Conservation (phyloP, 2,113 vertebrate species). For the Erpornis zantholeuca region DNA sequence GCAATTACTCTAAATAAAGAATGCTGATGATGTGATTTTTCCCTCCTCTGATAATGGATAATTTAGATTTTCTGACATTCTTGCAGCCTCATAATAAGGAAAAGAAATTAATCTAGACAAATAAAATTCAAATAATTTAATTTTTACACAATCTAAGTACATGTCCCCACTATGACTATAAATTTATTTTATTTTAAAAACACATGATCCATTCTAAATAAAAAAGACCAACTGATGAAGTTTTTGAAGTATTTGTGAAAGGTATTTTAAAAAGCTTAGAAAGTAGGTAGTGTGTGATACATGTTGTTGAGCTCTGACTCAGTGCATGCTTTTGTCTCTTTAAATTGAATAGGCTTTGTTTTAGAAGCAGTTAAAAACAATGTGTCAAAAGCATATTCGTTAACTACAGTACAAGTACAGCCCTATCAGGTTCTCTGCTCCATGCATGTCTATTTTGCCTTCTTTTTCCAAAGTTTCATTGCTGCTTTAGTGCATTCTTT, state of each 20-base stretch:
- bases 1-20: constrained; percentile 68
- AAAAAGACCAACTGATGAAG: neutral
- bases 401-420: neutral
- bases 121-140: neutral
- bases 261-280: neutral
- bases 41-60: constrained; percentile 35
- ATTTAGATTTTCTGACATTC: constrained; percentile 49
- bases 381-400: neutral
- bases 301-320: neutral
- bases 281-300: neutral
- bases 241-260: neutral
- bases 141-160: neutral
- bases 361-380: neutral
- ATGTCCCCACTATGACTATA: neutral
- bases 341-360: neutral
- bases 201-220: neutral
- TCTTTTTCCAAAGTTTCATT: constrained; percentile 17
- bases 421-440: neutral
- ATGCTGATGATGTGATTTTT: constrained; percentile 49
- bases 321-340: neutral
- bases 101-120: constrained; percentile 20
- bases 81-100: constrained; percentile 15
- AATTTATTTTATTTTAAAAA: neutral
- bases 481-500: constrained; percentile 37
- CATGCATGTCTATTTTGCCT: neutral